Conservation (phyloP, 2,113 vertebrate species). For the Sitta europaea region DNA sequence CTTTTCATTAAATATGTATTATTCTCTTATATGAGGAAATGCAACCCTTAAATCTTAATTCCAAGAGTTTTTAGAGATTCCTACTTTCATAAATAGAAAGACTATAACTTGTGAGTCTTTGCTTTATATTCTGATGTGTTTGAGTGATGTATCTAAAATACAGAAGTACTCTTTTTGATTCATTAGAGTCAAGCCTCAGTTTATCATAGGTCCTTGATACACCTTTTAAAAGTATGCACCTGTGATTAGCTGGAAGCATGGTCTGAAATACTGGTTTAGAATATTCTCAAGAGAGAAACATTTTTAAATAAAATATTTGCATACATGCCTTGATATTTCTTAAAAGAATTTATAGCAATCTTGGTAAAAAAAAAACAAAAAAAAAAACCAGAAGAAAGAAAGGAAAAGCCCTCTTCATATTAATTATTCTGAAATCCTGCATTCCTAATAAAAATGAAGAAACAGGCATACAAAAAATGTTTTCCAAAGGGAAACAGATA, state of each 20-base stretch:
- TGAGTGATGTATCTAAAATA: neutral
- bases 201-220: neutral
- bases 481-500: neutral
- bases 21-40: neutral
- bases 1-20: neutral
- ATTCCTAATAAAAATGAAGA: neutral
- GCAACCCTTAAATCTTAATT: neutral
- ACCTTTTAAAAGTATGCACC: neutral
- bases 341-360: neutral
- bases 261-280: neutral
- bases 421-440: neutral
- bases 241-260: neutral
- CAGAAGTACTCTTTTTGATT: neutral
- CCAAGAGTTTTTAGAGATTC: neutral
- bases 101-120: neutral
- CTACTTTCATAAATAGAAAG: neutral
- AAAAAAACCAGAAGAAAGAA: neutral
- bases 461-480: neutral
- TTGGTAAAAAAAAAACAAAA: too few relatives aligned
- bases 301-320: neutral
- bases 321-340: neutral
- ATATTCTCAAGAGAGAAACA: neutral
- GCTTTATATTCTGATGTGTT: neutral
- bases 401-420: accelerated
- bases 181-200: neutral